These are phyloP conservation scores for Morinoia aosen DNA, from an alignment of 2,888 invertebrate genomes.

Conservation along the genomic window DNA sequence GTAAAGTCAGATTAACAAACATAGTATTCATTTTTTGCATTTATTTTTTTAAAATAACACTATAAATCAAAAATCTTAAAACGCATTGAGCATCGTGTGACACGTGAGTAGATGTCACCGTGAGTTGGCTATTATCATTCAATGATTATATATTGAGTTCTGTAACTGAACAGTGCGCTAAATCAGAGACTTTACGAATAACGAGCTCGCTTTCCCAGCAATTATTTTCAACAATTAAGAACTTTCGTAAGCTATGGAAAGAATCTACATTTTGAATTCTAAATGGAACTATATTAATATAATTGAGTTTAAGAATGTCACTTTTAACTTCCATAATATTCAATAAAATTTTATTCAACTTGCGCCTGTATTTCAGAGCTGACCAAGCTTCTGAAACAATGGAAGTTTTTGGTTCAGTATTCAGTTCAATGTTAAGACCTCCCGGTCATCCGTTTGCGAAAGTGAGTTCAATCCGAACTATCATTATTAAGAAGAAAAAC, in stretches of 20 bases:
- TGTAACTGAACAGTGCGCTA: neutral
- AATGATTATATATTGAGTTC: neutral
- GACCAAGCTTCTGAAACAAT: neutral
- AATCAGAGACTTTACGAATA: neutral
- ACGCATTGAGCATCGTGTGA: neutral
- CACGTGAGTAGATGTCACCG: neutral
- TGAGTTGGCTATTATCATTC: neutral
- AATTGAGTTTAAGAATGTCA: neutral
- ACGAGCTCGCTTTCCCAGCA: neutral
- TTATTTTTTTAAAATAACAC: neutral
- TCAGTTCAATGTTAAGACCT: conserved; percentile 22
- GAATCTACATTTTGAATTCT: neutral
- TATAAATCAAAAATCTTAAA: neutral
- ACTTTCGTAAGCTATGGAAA: neutral
- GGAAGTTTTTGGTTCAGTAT: conserved; percentile 38
- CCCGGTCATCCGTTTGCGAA: neutral
- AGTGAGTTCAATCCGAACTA: neutral
- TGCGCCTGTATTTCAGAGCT: neutral
- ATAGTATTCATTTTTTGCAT: no score
- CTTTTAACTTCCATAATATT: neutral
- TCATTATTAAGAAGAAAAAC: conserved; percentile 6
- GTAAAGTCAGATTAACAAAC: no score
- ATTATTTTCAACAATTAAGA: neutral
- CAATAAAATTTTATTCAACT: no score
- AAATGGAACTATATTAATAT: neutral